A percentile compares a stretch with the other conserved stretches of the same genome.
Evolutionary conservation across 2,888 invertebrate genomes (phyloP).

Genomic region (Eurytoma adleriae): DNA sequence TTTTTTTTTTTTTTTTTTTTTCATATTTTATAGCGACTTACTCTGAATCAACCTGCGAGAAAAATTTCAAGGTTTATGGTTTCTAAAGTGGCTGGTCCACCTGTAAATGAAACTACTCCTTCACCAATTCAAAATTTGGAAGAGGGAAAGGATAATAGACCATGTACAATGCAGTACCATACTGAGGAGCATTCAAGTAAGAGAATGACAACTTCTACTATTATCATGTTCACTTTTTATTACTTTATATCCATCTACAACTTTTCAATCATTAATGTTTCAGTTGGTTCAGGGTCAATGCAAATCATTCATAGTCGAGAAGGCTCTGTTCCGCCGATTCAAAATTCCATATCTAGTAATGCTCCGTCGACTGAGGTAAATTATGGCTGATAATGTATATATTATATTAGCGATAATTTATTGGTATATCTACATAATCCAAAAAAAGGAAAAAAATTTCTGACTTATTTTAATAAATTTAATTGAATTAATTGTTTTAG

Average conservation of each 20-base stretch:
- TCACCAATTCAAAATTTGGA: constrained; percentile 60
- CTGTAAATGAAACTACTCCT: constrained; percentile 60
- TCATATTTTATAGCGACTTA: constrained; percentile 56
- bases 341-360: constrained; percentile 60
- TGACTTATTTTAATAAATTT: constrained; percentile 8
- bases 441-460: no score
- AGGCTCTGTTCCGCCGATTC: constrained; percentile 69
- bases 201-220: not conserved
- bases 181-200: constrained; percentile 56
- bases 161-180: constrained; percentile 19
- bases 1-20: constrained; percentile 37
- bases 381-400: not conserved
- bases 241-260: no score
- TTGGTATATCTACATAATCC: no score
- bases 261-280: constrained; percentile 3
- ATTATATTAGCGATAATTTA: not conserved
- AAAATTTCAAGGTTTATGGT: constrained; percentile 91
- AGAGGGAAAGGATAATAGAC: constrained; percentile 49
- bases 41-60: constrained; percentile 77
- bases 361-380: constrained; percentile 65
- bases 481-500: constrained; percentile 29
- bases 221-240: no score
- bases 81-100: constrained; percentile 74
- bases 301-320: constrained; percentile 71
- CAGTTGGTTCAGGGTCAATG: constrained; percentile 55